Conservation (phyloP, 1,140 invertebrate genomes). For the Diachasmimorpha longicaudata region DNA sequence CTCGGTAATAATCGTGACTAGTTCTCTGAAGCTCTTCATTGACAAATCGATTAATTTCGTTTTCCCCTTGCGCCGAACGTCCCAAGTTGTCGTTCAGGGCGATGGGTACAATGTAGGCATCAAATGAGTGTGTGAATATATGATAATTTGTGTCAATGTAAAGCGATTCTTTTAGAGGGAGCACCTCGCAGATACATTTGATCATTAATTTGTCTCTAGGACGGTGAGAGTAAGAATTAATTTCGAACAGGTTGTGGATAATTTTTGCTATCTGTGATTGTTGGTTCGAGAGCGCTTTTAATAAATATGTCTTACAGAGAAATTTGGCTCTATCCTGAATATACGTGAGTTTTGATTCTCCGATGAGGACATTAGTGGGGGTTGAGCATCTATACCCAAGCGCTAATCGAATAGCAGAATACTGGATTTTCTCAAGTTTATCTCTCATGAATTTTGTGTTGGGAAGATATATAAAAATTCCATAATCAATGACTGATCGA, state of each 20-base stretch:
- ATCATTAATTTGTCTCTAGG: background rate
- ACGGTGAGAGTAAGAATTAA: background rate
- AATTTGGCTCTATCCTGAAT: background rate
- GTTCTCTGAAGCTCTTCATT: background rate
- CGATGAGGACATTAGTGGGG: conserved; percentile 11
- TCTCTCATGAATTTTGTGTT: conserved; percentile 15
- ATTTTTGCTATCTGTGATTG: background rate
- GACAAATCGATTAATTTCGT: background rate
- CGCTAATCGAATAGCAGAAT: conserved; percentile 9
- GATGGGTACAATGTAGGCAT: background rate
- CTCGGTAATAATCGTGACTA: background rate
- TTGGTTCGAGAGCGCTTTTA: no score
- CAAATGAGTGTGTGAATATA: no score
- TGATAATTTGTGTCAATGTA: background rate
- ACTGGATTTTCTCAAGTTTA: conserved; percentile 21
- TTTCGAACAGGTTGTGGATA: background rate
- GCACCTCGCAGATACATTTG: background rate
- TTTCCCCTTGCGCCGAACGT: background rate
- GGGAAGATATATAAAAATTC: conserved; percentile 9
- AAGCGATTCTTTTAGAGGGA: background rate
- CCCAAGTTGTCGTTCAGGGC: background rate
- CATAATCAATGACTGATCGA: conserved; percentile 34
- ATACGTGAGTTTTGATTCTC: conserved; percentile 1
- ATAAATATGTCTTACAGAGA: background rate
- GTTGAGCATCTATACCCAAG: background rate